Base-by-base conservation (phyloP, 2,888 invertebrate genomes). In the Proisotoma minuta region DNA sequence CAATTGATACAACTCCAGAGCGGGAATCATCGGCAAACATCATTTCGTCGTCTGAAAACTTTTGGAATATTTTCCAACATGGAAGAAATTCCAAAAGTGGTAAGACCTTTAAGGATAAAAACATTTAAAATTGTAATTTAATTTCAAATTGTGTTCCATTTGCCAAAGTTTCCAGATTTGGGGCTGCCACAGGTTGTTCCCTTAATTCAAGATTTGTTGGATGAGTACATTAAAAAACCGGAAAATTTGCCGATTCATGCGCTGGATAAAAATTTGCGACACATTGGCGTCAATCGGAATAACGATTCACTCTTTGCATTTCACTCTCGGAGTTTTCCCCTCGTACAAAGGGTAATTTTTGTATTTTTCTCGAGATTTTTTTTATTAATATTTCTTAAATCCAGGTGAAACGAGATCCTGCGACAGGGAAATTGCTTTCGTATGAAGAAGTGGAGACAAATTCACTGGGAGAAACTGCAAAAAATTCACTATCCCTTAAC, bases 401-500 rank as follows among this genome's bases (percentile, higher is more conserved):
- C 56, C 74, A 85, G 83, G 85, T 86, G 2, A 82, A 86, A 68
- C 80, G 92, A 73, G 87, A 94, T 78, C 84, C 84, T 1, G 81
- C 85, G 28, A 89, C 87, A 1, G 92, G 92, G 3, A 81, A 87
- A 76, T 84, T 92, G 64, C 79, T 84, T 4, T 86, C 86, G 68
- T 87, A 88, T 73, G 79, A 81, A 29, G 87, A 87, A 77, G 81
- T 84, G 0, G 75, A 78, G 23, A 73, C 83, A 2, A 79, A 82
- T 68, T 81, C 83, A 73, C 82, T 83, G 51, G 86, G 85, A 3
- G 82, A 84, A 59, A 86, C 83, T 66, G 83, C 87, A 0, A 83
- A 82, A 74, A 90, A 88, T 77, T 89, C 89, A 0, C 83, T 88
- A 77, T 91, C 92, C 0, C 84, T 94, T 81, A 83, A 83, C 39